These are phyloP conservation scores for Aporophyla nigra DNA, from an alignment of 2,888 invertebrate species.

Conservation along the genomic window DNA sequence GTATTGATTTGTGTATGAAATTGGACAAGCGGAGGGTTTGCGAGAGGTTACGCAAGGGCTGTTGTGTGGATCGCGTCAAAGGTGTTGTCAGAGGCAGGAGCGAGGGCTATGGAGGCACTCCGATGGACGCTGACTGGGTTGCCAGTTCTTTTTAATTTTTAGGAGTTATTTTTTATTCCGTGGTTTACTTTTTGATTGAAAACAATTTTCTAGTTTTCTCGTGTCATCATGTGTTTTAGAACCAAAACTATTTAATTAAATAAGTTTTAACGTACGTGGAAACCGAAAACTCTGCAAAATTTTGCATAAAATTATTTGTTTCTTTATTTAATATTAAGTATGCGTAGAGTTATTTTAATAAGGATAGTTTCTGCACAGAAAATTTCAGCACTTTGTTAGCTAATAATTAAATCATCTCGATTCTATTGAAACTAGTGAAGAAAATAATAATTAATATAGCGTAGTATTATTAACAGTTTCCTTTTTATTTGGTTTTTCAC, in stretches of 20 bases:
- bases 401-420: neutral
- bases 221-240: neutral
- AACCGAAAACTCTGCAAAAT: neutral
- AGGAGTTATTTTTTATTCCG: neutral
- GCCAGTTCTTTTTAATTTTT: slow-evolving; percentile 22
- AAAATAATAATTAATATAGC: neutral
- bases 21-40: slow-evolving; percentile 80
- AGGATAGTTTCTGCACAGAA: neutral
- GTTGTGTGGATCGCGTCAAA: slow-evolving; percentile 81
- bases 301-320: neutral
- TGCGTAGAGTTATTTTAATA: neutral
- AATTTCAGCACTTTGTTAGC: neutral
- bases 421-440: neutral
- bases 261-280: neutral
- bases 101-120: slow-evolving; percentile 80
- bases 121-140: slow-evolving; percentile 71
- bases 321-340: neutral
- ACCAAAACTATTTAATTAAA: neutral
- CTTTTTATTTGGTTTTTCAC: neutral
- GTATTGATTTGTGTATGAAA: slow-evolving; percentile 80
- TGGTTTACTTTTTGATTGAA: neutral
- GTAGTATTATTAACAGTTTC: neutral
- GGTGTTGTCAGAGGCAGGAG: slow-evolving; percentile 86
- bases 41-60: slow-evolving; percentile 84
- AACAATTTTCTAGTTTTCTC: neutral